These are phyloP conservation scores for Drosophila lini DNA, from an alignment of 1,140 invertebrate species.

Conservation along the genomic window DNA sequence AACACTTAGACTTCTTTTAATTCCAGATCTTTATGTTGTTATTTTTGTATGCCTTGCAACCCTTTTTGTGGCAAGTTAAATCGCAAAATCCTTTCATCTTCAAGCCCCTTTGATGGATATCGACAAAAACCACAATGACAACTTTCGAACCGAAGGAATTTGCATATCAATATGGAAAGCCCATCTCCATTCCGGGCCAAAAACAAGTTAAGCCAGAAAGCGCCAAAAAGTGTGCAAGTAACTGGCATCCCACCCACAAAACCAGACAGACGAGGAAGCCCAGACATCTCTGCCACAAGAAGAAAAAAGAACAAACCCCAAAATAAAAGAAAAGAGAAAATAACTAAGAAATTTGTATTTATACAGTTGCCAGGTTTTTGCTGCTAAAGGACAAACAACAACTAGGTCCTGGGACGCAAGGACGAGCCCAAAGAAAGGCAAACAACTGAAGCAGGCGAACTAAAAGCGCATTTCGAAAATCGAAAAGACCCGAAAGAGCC, in stretches of 20 bases:
- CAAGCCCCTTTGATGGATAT: constrained; percentile 8
- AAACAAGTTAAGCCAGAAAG: constrained; percentile 58
- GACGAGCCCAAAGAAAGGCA: constrained; percentile 62
- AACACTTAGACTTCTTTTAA: too few relatives aligned
- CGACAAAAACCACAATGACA: constrained; percentile 48
- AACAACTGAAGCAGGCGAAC: constrained; percentile 57
- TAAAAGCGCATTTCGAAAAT: constrained; percentile 78
- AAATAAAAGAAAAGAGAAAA: constrained; percentile 27
- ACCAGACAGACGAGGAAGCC: constrained; percentile 9
- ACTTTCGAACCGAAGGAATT: constrained; percentile 49
- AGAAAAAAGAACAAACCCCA: background rate
- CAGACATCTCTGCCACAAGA: constrained; percentile 22
- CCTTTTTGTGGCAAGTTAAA: background rate
- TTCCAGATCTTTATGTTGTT: background rate
- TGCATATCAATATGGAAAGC: constrained; percentile 65
- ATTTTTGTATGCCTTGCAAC: background rate
- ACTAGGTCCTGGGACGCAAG: constrained; percentile 29
- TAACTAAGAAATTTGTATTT: constrained; percentile 55
- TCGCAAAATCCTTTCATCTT: constrained; percentile 3
- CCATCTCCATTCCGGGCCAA: background rate
- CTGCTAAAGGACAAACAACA: constrained; percentile 39
- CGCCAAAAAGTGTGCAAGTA: constrained; percentile 46
- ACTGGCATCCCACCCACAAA: constrained; percentile 17
- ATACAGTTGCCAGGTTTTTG: constrained; percentile 62
- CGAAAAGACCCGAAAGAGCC: constrained; percentile 70